Base-by-base conservation (phyloP, 2,797 vertebrate genomes). In the Stomatorhinus walkeri region DNA sequence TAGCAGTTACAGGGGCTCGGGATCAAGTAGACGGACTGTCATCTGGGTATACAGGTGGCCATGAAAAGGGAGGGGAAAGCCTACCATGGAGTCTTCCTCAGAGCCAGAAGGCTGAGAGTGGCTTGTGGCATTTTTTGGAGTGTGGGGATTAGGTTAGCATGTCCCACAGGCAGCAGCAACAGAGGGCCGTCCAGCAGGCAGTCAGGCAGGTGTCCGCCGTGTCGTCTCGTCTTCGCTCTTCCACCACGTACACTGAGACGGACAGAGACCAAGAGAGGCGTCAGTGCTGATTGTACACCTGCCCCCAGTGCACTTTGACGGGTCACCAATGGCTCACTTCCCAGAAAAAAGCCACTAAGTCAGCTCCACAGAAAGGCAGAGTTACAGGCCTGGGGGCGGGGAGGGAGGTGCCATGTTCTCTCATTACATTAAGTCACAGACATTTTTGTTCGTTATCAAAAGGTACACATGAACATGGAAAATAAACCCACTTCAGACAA, bases 141-240 rank as follows among this genome's bases (percentile, higher is more conserved):
- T 40, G 43, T 32, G 19, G 24, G 59, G 40, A 59, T 94, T 97
- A 98, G 95, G 97, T 99, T 92, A 99, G 95, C 97, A 98, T 98
- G 93, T 98, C 98, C 97, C 97, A 99, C 86, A 99, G 97, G 92
- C 98, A 99, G 95, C 98, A 99, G 95, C 98, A 99, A 93, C 98
- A 99, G 89, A 99, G 96, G 2, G 97, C 97, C 3, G 98, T 98
- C 97, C 97, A 98, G 93, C 98, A 99, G 46, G 97, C 98, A 0
- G 98, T 98, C 93, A 99, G 96, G 93, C 97, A 98, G 84, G 97
- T 95, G 91, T 97, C 95, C 0, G 94, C 97, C 8, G 96, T 81
- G 93, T 97, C 94, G 1, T 98, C 96, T 93, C 97, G 94, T 94
- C 96, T 96, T 92, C 96, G 95, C 93, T 98, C 97, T 94, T 99